A percentile compares a stretch with the other conserved stretches of the same genome.
Conservation (phyloP, 2,797 vertebrate species). For the Tenualosa thibaudeaui region DNA sequence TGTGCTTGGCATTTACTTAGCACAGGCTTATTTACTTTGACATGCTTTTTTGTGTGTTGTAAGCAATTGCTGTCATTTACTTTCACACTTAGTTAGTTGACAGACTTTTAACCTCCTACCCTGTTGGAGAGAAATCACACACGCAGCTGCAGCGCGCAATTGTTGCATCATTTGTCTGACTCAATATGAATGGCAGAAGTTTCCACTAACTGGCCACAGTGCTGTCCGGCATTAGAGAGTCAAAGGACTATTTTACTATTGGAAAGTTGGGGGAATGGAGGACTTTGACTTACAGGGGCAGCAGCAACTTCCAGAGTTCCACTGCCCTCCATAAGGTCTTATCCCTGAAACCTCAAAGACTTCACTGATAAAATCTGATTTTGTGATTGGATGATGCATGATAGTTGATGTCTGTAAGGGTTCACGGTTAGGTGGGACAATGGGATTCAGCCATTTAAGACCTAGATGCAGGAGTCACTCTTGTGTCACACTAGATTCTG, state of each 20-base stretch:
- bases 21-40: not conserved
- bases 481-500: not conserved
- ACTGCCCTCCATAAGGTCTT: too few species aligned
- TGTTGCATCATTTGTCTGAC: not conserved
- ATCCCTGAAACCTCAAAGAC: too few species aligned
- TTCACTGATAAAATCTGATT: too few species aligned
- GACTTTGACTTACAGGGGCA: too few species aligned
- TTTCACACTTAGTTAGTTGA: not conserved
- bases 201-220: not conserved
- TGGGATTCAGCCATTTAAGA: too few species aligned
- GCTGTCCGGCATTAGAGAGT: not conserved
- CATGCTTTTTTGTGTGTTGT: too few species aligned
- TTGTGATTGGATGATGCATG: too few species aligned
- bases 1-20: not conserved
- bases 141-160: not conserved
- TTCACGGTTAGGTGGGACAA: too few species aligned
- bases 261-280: not conserved
- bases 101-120: not conserved
- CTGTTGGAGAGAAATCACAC: not conserved
- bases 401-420: too few species aligned
- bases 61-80: not conserved
- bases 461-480: not conserved
- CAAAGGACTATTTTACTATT: not conserved
- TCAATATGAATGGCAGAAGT: not conserved
- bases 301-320: not conserved